Conservation (phyloP, 2,797 vertebrate species). For the Ataeniobius toweri region DNA sequence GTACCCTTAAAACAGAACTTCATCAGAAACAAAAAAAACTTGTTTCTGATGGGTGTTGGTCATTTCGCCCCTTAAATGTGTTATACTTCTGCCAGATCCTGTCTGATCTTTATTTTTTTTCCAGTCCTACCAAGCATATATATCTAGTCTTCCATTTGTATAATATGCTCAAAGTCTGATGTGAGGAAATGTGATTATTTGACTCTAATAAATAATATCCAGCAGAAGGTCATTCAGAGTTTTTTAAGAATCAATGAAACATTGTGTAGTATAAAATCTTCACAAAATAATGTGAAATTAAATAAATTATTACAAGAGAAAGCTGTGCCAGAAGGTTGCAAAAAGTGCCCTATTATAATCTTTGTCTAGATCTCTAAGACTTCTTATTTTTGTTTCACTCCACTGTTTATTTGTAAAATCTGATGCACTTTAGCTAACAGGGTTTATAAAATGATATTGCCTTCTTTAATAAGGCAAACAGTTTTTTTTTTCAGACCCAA, state of each 20-base stretch:
- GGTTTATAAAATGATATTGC: background rate
- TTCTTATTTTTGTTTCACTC: no score
- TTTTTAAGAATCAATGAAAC: background rate
- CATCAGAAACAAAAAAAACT: background rate
- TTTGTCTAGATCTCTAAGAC: no score
- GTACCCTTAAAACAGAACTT: background rate
- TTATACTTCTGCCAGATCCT: background rate
- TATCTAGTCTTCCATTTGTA: background rate
- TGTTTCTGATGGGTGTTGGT: background rate
- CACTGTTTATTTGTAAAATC: background rate
- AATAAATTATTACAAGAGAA: no score
- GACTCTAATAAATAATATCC: no score
- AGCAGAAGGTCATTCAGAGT: background rate
- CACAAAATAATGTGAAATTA: background rate
- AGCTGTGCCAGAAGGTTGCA: background rate
- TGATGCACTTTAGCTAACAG: background rate
- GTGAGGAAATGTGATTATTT: background rate
- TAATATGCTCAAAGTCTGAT: background rate
- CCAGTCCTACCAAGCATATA: no score
- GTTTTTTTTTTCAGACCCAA: no score
- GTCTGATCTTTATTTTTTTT: background rate
- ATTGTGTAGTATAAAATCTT: background rate
- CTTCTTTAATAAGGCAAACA: no score
- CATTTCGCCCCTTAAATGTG: background rate
- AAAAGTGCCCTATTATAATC: no score